These are phyloP conservation scores for Amazona guildingii DNA, from an alignment of 2,113 vertebrate species.

Conservation along the genomic window DNA sequence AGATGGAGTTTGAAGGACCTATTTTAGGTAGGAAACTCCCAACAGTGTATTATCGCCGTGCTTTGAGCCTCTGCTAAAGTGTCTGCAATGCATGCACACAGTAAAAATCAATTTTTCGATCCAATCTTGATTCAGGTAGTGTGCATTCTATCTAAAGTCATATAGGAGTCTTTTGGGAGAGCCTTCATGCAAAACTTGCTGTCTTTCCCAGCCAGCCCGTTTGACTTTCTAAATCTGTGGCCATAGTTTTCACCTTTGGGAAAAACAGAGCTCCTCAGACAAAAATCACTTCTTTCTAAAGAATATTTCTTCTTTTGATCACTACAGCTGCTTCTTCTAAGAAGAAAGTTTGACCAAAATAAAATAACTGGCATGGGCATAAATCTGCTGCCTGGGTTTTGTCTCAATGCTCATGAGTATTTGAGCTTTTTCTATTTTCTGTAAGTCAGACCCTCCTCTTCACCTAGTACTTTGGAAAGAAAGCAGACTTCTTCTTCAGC, in stretches of 20 bases:
- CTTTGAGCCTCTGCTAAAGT: not conserved
- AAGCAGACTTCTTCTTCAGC: not conserved
- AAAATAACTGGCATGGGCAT: not conserved
- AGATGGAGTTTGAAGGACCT: not conserved
- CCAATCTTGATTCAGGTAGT: not conserved
- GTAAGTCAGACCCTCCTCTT: not conserved
- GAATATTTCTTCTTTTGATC: not conserved
- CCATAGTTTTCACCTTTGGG: not conserved
- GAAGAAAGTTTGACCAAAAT: not conserved
- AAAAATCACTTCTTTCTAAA: not conserved
- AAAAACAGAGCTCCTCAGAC: not conserved
- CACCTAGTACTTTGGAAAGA: not conserved
- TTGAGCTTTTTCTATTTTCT: not conserved
- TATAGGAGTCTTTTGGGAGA: not conserved
- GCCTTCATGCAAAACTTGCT: not conserved
- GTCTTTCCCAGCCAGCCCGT: not conserved
- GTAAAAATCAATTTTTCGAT: not conserved
- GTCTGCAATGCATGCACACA: not conserved
- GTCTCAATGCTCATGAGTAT: not conserved
- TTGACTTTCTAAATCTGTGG: not conserved
- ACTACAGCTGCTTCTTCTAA: not conserved
- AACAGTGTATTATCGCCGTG: not conserved
- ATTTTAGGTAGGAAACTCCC: not conserved
- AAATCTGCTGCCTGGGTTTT: not conserved
- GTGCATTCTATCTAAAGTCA: not conserved